These are phyloP conservation scores for Neoaliturus tenellus DNA, from an alignment of 2,888 invertebrate genomes.

Conservation along the genomic window DNA sequence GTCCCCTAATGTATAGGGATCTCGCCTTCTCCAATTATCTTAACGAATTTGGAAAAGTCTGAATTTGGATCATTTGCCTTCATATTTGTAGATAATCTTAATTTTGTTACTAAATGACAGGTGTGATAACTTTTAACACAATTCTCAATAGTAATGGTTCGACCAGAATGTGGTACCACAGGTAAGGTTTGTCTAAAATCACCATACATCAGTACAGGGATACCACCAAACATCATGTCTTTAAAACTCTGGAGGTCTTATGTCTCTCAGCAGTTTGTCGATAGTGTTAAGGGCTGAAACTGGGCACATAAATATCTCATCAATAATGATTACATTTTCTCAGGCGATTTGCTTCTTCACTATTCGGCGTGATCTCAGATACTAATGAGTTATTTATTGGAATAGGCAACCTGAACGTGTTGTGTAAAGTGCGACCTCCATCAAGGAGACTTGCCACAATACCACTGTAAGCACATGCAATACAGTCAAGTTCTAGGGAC, in stretches of 20 bases:
- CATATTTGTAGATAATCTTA: slow-evolving; percentile 32
- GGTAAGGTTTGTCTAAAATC: slow-evolving; percentile 37
- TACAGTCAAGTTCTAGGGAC: neutral
- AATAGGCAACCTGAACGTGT: slow-evolving; percentile 17
- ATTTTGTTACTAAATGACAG: neutral
- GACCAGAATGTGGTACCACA: neutral
- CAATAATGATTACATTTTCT: neutral
- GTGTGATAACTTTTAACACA: slow-evolving; percentile 6
- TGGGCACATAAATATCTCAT: slow-evolving; percentile 12
- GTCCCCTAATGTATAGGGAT: slow-evolving; percentile 8
- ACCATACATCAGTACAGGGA: slow-evolving; percentile 10
- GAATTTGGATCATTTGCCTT: neutral
- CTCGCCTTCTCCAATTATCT: slow-evolving; percentile 10
- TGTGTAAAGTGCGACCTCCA: slow-evolving; percentile 30
- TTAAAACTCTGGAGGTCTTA: slow-evolving; percentile 18
- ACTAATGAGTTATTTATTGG: slow-evolving; percentile 1
- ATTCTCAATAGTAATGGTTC: slow-evolving; percentile 7
- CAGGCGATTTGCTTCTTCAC: neutral
- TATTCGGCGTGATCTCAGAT: slow-evolving; percentile 12
- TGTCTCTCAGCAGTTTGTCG: neutral
- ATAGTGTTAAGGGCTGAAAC: neutral
- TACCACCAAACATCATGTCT: slow-evolving; percentile 20
- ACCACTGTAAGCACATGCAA: slow-evolving; percentile 38
- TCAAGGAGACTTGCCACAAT: slow-evolving; percentile 28
- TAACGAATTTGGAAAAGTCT: neutral